These are phyloP conservation scores for Antennarius striatus DNA, from an alignment of 2,113 vertebrate genomes.

Conservation along the genomic window DNA sequence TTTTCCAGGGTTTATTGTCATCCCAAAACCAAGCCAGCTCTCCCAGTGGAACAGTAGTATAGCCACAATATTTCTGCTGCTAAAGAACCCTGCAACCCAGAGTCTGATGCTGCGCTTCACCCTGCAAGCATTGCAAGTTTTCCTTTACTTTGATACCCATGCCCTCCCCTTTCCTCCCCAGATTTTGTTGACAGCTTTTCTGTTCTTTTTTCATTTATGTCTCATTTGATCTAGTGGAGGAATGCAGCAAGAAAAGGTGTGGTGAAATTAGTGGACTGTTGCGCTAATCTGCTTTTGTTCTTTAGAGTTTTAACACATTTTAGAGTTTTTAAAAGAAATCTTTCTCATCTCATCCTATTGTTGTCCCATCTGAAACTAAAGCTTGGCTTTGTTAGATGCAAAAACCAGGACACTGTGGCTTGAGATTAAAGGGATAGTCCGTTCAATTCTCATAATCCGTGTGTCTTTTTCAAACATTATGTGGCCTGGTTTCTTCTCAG, in stretches of 20 bases:
- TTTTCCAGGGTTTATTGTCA: conserved; percentile 92
- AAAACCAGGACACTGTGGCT: conserved; percentile 71
- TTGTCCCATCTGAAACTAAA: conserved; percentile 64
- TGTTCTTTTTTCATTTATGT: conserved; percentile 62
- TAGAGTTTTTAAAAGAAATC: conserved; percentile 31
- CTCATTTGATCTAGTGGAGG: conserved; percentile 66
- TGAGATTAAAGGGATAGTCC: conserved; percentile 72
- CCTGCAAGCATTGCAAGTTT: conserved; percentile 86
- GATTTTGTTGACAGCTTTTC: conserved; percentile 57
- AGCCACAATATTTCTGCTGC: conserved; percentile 87
- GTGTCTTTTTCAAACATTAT: conserved; percentile 58
- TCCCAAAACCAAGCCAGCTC: conserved; percentile 95
- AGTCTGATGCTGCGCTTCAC: conserved; percentile 87
- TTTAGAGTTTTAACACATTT: conserved; percentile 68
- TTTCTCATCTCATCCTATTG: conserved; percentile 70
- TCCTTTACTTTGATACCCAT: conserved; percentile 51
- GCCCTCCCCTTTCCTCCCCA: background rate
- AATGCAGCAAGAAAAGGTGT: conserved; percentile 55
- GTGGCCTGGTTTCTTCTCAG: conserved; percentile 41
- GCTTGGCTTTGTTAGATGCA: conserved; percentile 64
- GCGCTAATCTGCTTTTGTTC: conserved; percentile 39
- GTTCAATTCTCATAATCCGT: conserved; percentile 34
- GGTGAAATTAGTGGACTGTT: conserved; percentile 60
- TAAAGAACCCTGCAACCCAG: conserved; percentile 86
- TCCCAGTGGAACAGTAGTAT: conserved; percentile 96